These are phyloP conservation scores for Periophthalmus magnuspinnatus DNA, from an alignment of 2,797 vertebrate species.

Conservation along the genomic window DNA sequence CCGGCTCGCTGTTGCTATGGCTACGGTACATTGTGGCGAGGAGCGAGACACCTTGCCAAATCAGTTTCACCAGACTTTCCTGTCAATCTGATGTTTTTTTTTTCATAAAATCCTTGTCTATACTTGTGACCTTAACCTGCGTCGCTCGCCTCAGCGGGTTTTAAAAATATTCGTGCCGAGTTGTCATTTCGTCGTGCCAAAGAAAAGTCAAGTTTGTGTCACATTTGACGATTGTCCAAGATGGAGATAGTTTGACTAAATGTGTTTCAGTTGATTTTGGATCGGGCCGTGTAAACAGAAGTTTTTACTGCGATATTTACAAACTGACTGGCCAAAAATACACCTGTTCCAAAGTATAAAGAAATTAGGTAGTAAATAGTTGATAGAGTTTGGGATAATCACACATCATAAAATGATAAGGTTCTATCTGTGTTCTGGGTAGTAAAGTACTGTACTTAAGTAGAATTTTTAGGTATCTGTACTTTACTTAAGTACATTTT, in stretches of 20 bases:
- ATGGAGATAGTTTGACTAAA: background rate
- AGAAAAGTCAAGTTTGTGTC: slow-evolving; percentile 7
- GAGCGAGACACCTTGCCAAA: slow-evolving; percentile 60
- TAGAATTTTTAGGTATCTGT: too few relatives aligned
- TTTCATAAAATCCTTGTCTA: slow-evolving; percentile 7
- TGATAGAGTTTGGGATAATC: background rate
- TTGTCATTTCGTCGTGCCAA: slow-evolving; percentile 5
- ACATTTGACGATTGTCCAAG: background rate
- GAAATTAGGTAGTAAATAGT: background rate
- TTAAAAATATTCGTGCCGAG: slow-evolving; percentile 20
- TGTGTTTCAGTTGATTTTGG: background rate
- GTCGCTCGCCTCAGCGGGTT: slow-evolving; percentile 3
- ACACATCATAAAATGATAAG: too few relatives aligned
- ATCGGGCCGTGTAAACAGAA: background rate
- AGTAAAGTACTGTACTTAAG: too few relatives aligned
- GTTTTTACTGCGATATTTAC: background rate
- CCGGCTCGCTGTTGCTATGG: slow-evolving; percentile 69
- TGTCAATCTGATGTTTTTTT: slow-evolving; percentile 35
- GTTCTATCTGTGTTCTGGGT: too few relatives aligned
- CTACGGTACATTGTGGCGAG: slow-evolving; percentile 52
- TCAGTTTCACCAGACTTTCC: slow-evolving; percentile 55
- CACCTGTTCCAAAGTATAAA: background rate
- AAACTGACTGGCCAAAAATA: background rate
- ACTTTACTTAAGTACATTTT: too few relatives aligned
- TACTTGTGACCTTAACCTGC: slow-evolving; percentile 17